Base-by-base conservation (phyloP, 2,888 invertebrate genomes). In the Teleiodes luculella region DNA sequence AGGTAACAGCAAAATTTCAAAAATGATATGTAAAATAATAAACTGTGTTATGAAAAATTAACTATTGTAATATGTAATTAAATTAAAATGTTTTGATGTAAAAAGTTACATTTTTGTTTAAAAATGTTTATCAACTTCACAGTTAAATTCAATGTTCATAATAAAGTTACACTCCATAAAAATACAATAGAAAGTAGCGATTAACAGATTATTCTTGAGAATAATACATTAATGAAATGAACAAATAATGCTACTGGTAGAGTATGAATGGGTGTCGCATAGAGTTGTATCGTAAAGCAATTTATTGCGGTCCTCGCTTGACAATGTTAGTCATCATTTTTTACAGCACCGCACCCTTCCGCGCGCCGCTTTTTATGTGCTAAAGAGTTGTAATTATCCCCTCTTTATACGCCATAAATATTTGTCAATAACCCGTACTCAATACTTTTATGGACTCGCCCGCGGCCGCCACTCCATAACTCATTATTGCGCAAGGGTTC, bases 341-440 rank as follows among this genome's bases (percentile, higher is more conserved):
- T 80, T 76, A 83, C 78, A 80, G 70, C 80, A 68, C 64, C 80
- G 77, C 86, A 85, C 86, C 88, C 86, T 86, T 86, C 80, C 74
- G 72, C 64, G 66, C 67, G 69, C 60, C 68, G 73, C 78, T 84
- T 86, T 88, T 87, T 88, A 87, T 83, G 83, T 78, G 80, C 80
- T 81, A 88, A 88, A 88, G 86, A 89, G 86, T 87, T 88, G 86
- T 88, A 88, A 89, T 89, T 89, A 88, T 86, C 81, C 83, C 82
- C 83, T 86, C 78, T 86, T 87, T 86, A 86, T 88, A 84, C 80
- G 80, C 81, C 83, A 86, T 88, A 87, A 88, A 87, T 87, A 87
- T 88, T 87, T 87, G 87, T 86, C 87, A 88, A 86, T 87, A 87
- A 85, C 83, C 84, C 80, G 77, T 83, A 80, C 76, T 85, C 79